Evolutionary conservation across 2,797 vertebrate species (phyloP).

Genomic region (Acanthurus tractus): DNA sequence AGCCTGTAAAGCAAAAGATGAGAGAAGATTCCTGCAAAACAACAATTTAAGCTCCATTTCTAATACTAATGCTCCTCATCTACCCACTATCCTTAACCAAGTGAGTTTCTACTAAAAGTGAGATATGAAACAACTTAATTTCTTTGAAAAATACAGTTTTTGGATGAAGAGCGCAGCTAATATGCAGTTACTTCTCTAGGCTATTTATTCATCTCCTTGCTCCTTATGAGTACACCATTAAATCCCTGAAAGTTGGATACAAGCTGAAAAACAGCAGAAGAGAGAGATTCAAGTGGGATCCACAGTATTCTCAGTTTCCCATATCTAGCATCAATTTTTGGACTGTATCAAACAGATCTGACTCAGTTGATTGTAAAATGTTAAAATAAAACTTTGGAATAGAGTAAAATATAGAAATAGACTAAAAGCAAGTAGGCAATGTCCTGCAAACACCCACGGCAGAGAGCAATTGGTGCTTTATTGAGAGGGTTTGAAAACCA

Average conservation of each 20-base stretch:
- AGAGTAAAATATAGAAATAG: constrained; percentile 40
- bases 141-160: constrained; percentile 16
- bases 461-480: constrained; percentile 36
- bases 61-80: constrained; percentile 15
- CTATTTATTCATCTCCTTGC: constrained; percentile 28
- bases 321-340: constrained; percentile 57
- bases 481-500: constrained; percentile 46
- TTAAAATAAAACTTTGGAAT: constrained; percentile 23
- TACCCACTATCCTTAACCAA: constrained; percentile 5
- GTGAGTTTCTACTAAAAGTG: neutral
- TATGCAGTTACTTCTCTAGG: constrained; percentile 17
- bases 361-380: constrained; percentile 39
- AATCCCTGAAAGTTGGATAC: constrained; percentile 34
- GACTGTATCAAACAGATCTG: constrained; percentile 51
- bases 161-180: neutral
- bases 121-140: neutral
- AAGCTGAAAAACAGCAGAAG: constrained; percentile 30
- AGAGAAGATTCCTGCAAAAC: neutral
- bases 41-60: constrained; percentile 4
- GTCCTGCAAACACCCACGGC: constrained; percentile 31
- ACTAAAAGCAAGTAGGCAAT: constrained; percentile 17
- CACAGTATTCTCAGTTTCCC: constrained; percentile 46
- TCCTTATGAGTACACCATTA: constrained; percentile 29
- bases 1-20: constrained; percentile 7
- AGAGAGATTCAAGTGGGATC: constrained; percentile 31